Conservation (phyloP, 1,140 invertebrate genomes). For the Zaprionus tsacasi region DNA sequence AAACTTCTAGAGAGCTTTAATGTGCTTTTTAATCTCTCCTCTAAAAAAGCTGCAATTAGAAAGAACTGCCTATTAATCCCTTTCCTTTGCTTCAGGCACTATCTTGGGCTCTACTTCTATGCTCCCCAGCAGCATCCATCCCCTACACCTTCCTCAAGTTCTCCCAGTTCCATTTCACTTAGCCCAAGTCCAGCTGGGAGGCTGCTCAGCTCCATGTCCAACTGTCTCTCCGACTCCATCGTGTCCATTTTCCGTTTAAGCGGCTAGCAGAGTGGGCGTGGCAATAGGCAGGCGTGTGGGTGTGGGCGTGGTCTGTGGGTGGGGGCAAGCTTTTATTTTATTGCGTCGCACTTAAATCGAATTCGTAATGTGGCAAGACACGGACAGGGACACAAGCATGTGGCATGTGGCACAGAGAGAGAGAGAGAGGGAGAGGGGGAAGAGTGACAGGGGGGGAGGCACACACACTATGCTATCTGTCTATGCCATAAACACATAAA, state of each 20-base stretch:
- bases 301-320: not conserved
- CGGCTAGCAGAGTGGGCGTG: not conserved
- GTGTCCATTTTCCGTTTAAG: constrained; percentile 38
- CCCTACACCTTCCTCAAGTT: too few relatives aligned
- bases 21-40: too few relatives aligned
- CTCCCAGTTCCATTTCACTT: not conserved
- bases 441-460: not conserved
- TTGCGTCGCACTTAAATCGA: constrained; percentile 76
- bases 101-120: too few relatives aligned
- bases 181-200: not conserved
- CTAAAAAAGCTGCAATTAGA: too few relatives aligned
- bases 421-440: not conserved
- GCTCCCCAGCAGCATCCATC: too few relatives aligned
- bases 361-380: constrained; percentile 56
- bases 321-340: constrained; percentile 69
- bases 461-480: constrained; percentile 55
- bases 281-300: not conserved
- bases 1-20: too few relatives aligned
- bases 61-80: too few relatives aligned
- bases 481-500: constrained; percentile 76
- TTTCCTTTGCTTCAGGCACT: too few relatives aligned
- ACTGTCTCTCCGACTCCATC: not conserved
- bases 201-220: not conserved
- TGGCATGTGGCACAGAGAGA: not conserved
- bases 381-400: constrained; percentile 16